Conservation (phyloP, 2,113 vertebrate species). For the Vanacampus margaritifer region DNA sequence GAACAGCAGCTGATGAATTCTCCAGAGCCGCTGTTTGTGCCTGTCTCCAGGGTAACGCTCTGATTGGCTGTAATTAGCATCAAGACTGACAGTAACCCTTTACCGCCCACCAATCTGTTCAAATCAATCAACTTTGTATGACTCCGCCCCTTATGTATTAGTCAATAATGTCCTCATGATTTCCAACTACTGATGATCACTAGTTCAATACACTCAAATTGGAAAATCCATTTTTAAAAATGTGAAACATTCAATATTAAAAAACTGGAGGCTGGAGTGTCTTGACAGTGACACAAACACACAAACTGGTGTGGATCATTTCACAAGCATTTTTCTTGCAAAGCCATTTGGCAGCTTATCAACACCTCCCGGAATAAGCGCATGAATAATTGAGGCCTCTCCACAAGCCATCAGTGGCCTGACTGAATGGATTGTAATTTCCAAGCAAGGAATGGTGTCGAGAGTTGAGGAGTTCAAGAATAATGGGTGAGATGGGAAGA, state of each 20-base stretch:
- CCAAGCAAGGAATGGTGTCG: constrained; percentile 9
- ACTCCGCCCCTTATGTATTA: not conserved
- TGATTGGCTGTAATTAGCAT: constrained; percentile 6
- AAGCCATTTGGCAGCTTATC: constrained; percentile 43
- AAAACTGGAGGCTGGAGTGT: not conserved
- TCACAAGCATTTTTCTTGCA: constrained; percentile 4
- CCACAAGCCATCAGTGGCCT: constrained; percentile 31
- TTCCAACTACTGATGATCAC: not conserved
- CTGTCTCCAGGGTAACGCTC: not conserved
- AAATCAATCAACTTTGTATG: not conserved
- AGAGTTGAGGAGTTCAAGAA: constrained; percentile 25
- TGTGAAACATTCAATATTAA: not conserved
- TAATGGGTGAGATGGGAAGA: not conserved
- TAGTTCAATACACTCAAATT: not conserved
- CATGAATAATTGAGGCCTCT: constrained; percentile 58
- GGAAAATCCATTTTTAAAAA: not conserved
- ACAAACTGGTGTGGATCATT: not conserved
- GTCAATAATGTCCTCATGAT: not conserved
- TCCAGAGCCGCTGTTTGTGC: not conserved
- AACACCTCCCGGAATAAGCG: constrained; percentile 43
- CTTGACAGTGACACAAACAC: not conserved
- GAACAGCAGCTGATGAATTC: not conserved
- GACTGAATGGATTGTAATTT: constrained; percentile 22
- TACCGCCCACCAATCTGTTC: not conserved
- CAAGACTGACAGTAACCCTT: not conserved